Evolutionary conservation across 2,113 vertebrate genomes (phyloP), one percentile per base, ranked within the genome.

Genomic region (Pungitius pungitius): DNA sequence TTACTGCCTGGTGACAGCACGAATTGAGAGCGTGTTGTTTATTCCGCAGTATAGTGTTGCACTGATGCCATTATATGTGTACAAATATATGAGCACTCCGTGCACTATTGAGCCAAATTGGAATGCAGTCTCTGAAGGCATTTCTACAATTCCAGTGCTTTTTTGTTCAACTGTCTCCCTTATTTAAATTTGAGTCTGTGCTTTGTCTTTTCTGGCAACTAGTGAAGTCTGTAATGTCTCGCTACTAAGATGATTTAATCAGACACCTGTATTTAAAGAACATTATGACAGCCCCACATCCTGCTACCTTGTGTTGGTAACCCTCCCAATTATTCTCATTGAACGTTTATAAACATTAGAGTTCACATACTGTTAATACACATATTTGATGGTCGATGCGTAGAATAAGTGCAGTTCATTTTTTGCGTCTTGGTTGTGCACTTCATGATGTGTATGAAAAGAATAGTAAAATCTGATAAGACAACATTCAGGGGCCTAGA

Each of bases 21-120:
- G 66, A 3, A 63, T 77, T 78, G 74, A 80, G 10, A 35, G 49
- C 68, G 55, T 75, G 67, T 71, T 79, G 72, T 83, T 85, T 78
- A 68, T 72, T 72, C 33, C 10, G 30, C 63, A 27, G 10, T 18
- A 39, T 43, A 69, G 3, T 35, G 40, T 52, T 49, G 43, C 18
- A 22, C 17, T 69, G 57, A 64, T 66, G 72, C 76, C 27, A 55
- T 65, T 73, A 70, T 63, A 26, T 49, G 20, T 8, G 30, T 10
- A 52, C 24, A 1, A 24, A 52, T 22, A 5, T 30, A 30, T 49
- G 18, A 49, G 2, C 8, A 10, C 49, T 51, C 7, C 3, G 49
- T 24, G 12, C 22, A 51, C n/a, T n/a, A n/a, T n/a, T n/a, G n/a
- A n/a, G n/a, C 12, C 22, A 12, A 1, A 20, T 47, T 52, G 12